Conservation (phyloP, 2,113 vertebrate genomes). For the Gambusia holbrooki region DNA sequence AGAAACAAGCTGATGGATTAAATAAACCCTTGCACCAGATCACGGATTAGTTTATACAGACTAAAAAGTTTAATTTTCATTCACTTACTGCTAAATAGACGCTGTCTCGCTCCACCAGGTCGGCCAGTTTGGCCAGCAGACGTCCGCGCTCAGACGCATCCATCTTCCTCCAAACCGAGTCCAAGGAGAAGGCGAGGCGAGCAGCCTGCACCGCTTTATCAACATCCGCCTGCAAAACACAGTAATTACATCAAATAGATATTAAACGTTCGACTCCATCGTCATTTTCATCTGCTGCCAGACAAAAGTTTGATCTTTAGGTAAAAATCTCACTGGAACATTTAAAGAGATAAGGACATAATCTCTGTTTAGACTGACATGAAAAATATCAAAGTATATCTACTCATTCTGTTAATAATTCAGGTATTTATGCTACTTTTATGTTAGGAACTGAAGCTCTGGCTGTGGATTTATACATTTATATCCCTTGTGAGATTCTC, state of each 20-base stretch:
- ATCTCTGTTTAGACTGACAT: too few species aligned
- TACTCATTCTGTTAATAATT: too few species aligned
- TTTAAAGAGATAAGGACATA: too few species aligned
- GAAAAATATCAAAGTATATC: too few species aligned
- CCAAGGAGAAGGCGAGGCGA: conserved; percentile 90
- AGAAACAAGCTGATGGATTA: not conserved
- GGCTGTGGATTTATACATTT: too few species aligned
- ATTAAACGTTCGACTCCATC: not conserved
- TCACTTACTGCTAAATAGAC: conserved; percentile 86
- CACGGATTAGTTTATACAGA: not conserved
- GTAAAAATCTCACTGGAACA: too few species aligned
- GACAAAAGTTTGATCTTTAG: too few species aligned
- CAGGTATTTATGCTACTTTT: too few species aligned
- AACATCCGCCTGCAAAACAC: conserved; percentile 84
- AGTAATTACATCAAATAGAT: not conserved
- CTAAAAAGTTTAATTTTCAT: not conserved
- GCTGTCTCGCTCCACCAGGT: conserved; percentile 95
- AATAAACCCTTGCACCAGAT: not conserved
- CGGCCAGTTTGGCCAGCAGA: conserved; percentile 92
- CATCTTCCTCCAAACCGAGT: conserved; percentile 95
- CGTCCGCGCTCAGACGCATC: conserved; percentile 94
- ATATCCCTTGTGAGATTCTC: too few species aligned
- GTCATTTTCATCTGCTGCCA: not conserved
- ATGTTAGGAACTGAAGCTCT: too few species aligned
- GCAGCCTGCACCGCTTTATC: conserved; percentile 96